A percentile compares a stretch with the other conserved stretches of the same genome.
Evolutionary conservation across 1,140 invertebrate species (phyloP).

Genomic region (Planococcus citri): DNA sequence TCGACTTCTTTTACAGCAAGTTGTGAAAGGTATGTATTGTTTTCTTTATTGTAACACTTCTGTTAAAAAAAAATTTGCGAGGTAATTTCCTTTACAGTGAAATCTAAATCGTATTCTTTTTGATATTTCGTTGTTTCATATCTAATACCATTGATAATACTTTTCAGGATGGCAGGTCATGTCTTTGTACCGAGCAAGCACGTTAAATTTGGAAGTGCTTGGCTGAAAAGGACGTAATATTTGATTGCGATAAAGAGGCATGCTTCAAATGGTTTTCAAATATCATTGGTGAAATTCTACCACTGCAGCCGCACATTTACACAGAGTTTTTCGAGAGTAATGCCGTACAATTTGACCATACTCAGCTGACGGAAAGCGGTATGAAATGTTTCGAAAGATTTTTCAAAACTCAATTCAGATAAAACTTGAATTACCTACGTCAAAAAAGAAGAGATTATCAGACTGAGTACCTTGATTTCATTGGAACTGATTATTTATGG

Average conservation of each 20-base stretch:
- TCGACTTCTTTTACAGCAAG: constrained; percentile 77
- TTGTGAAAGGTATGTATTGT: constrained; percentile 45
- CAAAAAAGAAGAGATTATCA: constrained; percentile 69
- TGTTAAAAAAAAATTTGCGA: no score
- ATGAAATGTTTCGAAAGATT: constrained; percentile 92
- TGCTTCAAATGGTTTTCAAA: constrained; percentile 99
- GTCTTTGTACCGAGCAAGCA: constrained; percentile 91
- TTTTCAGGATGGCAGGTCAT: constrained; percentile 47
- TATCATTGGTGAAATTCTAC: constrained; percentile 93
- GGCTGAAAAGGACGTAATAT: constrained; percentile 84
- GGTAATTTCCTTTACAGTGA: background rate
- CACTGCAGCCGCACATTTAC: constrained; percentile 91
- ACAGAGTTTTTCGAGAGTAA: constrained; percentile 94
- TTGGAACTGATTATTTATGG: constrained; percentile 94
- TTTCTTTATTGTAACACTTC: no score
- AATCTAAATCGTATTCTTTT: no score
- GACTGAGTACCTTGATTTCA: constrained; percentile 76
- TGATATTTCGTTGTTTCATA: constrained; percentile 15
- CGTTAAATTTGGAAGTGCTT: constrained; percentile 95
- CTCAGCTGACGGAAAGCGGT: constrained; percentile 83
- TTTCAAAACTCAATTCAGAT: constrained; percentile 93
- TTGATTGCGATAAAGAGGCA: constrained; percentile 80
- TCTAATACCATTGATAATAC: background rate
- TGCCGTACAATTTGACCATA: constrained; percentile 82
- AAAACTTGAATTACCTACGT: constrained; percentile 85